Base-by-base conservation (phyloP, 2,797 vertebrate genomes). In the Acridotheres tristis region DNA sequence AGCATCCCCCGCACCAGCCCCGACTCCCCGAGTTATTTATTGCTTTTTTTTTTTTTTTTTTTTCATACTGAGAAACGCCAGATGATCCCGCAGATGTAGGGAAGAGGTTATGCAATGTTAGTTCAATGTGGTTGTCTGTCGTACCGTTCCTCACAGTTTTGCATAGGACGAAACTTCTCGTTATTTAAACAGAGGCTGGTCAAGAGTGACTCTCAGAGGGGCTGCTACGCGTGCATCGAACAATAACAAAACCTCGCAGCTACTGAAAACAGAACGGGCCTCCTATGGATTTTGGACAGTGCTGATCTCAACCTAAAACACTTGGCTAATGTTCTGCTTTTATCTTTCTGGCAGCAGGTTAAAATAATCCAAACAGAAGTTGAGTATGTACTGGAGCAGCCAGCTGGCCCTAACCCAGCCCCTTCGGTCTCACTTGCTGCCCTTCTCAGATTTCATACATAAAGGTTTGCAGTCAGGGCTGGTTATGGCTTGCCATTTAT, bases 301-400 rank as follows among this genome's bases (percentile, higher is more conserved):
- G 48, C 48, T 53, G 68, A 57, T 48, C 51, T 54, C 48, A 91
- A 69, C 89, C 55, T 54, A 19, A 45, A 38, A 67, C 48, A 20
- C 38, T 89, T 93, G 89, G 88, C 88, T 85, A 10, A 59, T 0
- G 10, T 63, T 94, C 88, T 67, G 80, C 45, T 61, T 87, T 82
- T 92, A 85, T 94, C 88, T 85, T 86, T 53, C 88, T 87, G 71
- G 91, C 93, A 87, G 88, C 83, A 91, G 77, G 91, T 97, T 95
- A 87, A 73, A 94, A 79, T 54, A 91, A 90, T 43, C 53, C 71
- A 73, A 93, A 94, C 91, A 94, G 79, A 75, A 89, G 87, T 45
- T 75, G 18, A 75, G 1, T 57, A 73, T 76, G 55, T 69, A 1
- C 62, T 7, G 34, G 34, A 78, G 59, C 2, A 1, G 85, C 94